Evolutionary conservation across 2,113 vertebrate genomes (phyloP).

Genomic region (Pangasianodon hypophthalmus): DNA sequence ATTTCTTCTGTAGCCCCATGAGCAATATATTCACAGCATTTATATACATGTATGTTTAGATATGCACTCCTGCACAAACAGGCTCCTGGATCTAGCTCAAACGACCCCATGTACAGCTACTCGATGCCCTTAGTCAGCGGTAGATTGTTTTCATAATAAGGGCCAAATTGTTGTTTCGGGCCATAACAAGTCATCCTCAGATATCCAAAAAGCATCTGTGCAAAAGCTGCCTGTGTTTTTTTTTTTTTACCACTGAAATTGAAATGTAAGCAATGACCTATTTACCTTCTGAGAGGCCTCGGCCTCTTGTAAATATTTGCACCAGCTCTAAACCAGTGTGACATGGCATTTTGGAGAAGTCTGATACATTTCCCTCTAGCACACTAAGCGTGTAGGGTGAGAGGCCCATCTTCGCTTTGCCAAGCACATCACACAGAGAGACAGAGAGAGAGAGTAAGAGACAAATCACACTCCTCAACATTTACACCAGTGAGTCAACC

Average conservation of each 20-base stretch:
- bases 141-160: conserved; percentile 48
- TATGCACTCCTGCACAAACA: not conserved
- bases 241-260: conserved; percentile 58
- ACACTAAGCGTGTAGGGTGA: conserved; percentile 69
- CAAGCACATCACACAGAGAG: conserved; percentile 59
- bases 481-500: conserved; percentile 55
- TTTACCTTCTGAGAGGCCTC: conserved; percentile 77
- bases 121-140: conserved; percentile 14
- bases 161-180: conserved; percentile 43
- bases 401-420: conserved; percentile 56
- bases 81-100: conserved; percentile 1
- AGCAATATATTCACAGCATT: not conserved
- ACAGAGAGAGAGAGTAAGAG: not conserved
- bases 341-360: conserved; percentile 77
- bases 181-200: conserved; percentile 71
- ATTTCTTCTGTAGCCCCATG: not conserved
- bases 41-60: conserved; percentile 17
- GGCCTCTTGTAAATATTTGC: conserved; percentile 79
- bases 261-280: conserved; percentile 75
- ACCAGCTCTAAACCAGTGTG: conserved; percentile 72
- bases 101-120: conserved; percentile 8
- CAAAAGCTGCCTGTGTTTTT: conserved; percentile 47
- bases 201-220: conserved; percentile 50
- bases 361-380: conserved; percentile 67
- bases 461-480: conserved; percentile 63